Evolutionary conservation across 2,797 vertebrate species (phyloP), one percentile per base, ranked within the genome.

Genomic region (Pipistrellus pipistrellus): DNA sequence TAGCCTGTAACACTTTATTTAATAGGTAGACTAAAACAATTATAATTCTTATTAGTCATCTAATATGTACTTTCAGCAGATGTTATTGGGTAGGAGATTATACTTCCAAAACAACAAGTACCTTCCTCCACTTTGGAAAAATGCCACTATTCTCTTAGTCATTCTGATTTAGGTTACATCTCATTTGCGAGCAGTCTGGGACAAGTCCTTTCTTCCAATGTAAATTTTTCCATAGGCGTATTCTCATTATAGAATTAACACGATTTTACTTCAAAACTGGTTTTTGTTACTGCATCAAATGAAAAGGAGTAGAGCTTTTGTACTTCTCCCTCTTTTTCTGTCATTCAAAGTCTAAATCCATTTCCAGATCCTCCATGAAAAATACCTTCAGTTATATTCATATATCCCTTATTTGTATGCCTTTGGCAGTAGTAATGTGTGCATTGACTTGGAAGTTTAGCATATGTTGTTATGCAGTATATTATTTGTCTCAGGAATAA

Each of bases 201-300:
- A 51, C 55, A 44, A 53, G 20, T 46, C 10, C 32, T 95, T 78
- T 44, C 11, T 90, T 53, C 71, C 51, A 66, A 38, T 46, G 77
- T 44, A 91, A 90, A 89, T 66, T 38, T 35, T 85, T 90, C 84
- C 8, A 57, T 21, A 66, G 51, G 8, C 46, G 94, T 85, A 55
- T 68, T 91, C 11, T 90, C 27, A 86, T 55, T 88, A 64, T 15
- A 71, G 21, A 71, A 71, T 21, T 71, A 85, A 81, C 15, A 55
- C 27, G 41, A 73, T 48, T 71, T 88, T n/a, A 68, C 21, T 85
- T 90, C 38, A 84, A 83, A 94, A 38, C 5, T 76, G 9, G 55
- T 21, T 48, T 88, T 94, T 75, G 18, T 44, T 41, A 57, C 9
- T 77, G 11, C n/a, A 82, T 48, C 21, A 62, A 64, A 62, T 87